phyloP scores from a whole-genome alignment of 2,113 vertebrate genomes.

The Passer montanus region DNA sequence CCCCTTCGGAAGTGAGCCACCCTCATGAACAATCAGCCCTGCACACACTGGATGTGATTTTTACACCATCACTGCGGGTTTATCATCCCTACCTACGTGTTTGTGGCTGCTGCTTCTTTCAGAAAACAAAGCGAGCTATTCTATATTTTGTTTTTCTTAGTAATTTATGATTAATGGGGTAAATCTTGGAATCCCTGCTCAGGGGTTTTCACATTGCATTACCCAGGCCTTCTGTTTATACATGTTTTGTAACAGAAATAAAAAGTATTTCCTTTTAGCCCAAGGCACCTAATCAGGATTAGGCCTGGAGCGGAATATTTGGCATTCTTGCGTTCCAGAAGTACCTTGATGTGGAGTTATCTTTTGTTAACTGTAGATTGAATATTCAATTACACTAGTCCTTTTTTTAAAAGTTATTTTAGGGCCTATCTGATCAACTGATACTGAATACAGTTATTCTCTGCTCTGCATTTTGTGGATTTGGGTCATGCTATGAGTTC shows the following conservation, averaged over 20 bases:
- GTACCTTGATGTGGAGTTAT: conserved; percentile 41
- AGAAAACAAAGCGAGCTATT: conserved; percentile 2
- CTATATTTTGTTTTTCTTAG: conserved; percentile 33
- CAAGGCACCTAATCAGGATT: conserved; percentile 46
- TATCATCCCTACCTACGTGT: neutral
- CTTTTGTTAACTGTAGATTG: conserved; percentile 28
- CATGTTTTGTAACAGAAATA: conserved; percentile 62
- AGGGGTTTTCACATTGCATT: conserved; percentile 39
- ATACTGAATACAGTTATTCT: neutral
- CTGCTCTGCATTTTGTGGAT: neutral
- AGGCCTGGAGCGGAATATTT: conserved; percentile 43
- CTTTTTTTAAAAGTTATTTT: neutral
- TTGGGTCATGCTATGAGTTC: neutral
- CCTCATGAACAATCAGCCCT: neutral
- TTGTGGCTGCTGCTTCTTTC: neutral
- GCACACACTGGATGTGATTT: neutral
- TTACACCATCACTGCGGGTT: neutral
- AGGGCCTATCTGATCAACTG: neutral
- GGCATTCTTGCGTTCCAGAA: conserved; percentile 35
- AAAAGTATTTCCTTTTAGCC: conserved; percentile 58
- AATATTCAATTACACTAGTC: conserved; percentile 16
- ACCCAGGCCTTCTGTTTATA: conserved; percentile 45
- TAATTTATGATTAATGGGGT: conserved; percentile 50
- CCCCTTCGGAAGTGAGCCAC: conserved; percentile 32
- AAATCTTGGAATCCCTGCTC: conserved; percentile 29